These are phyloP conservation scores for Acleris cristana DNA, from an alignment of 2,888 invertebrate genomes.

Conservation along the genomic window DNA sequence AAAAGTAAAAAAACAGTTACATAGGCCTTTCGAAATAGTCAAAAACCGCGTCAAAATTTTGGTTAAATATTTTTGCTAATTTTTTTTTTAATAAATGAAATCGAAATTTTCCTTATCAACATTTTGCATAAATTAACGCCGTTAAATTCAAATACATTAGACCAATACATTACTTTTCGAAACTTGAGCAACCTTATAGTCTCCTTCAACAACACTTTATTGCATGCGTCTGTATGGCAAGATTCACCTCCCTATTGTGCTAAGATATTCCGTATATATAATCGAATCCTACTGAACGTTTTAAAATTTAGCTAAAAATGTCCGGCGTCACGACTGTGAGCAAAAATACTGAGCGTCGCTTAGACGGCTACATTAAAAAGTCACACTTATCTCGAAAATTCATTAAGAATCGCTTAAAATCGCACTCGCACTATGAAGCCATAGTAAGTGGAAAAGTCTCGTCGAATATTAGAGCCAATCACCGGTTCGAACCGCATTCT, in stretches of 20 bases:
- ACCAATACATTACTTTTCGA: constrained; percentile 60
- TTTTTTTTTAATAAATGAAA: constrained; percentile 40
- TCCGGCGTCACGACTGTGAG: constrained; percentile 17
- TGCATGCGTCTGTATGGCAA: constrained; percentile 33
- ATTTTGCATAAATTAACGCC: constrained; percentile 29
- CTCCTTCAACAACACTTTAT: constrained; percentile 31
- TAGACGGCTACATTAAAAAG: constrained; percentile 27
- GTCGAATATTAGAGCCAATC: constrained; percentile 9
- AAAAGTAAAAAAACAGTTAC: constrained; percentile 37
- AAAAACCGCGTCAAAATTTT: constrained; percentile 39
- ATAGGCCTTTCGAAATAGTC: constrained; percentile 47
- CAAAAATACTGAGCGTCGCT: constrained; percentile 15
- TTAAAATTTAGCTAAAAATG: constrained; percentile 33
- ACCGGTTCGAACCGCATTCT: neutral
- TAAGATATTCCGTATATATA: constrained; percentile 23
- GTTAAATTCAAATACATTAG: constrained; percentile 46
- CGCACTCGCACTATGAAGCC: constrained; percentile 5
- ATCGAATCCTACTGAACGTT: constrained; percentile 27
- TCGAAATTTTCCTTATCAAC: constrained; percentile 16
- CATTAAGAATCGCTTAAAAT: constrained; percentile 20
- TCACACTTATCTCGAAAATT: constrained; percentile 28
- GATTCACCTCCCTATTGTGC: constrained; percentile 25
- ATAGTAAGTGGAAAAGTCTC: constrained; percentile 26
- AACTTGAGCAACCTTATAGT: constrained; percentile 63
- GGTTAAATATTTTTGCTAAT: constrained; percentile 50